phyloP scores from a whole-genome alignment of 1,140 invertebrate species.

The Zaprionus tsacasi region DNA sequence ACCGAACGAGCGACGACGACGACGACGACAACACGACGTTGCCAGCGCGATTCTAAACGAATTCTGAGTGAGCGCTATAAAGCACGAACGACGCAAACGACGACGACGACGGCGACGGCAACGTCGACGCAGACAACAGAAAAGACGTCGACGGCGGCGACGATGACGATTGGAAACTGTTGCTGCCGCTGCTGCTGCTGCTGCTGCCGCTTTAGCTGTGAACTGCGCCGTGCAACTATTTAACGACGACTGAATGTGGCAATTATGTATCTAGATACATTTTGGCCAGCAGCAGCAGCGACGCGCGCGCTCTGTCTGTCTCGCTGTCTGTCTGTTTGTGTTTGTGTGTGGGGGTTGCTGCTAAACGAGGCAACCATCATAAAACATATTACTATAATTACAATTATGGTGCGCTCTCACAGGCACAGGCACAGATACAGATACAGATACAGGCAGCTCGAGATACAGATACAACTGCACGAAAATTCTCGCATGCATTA shows the following conservation, averaged over 20 bases:
- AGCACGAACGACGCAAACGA: constrained; percentile 69
- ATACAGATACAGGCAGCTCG: constrained; percentile 8
- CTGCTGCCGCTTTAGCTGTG: constrained; percentile 42
- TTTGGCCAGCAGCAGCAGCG: constrained; percentile 71
- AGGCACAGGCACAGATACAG: constrained; percentile 29
- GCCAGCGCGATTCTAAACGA: constrained; percentile 76
- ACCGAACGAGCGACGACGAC: constrained; percentile 68
- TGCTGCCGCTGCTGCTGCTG: constrained; percentile 44
- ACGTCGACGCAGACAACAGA: constrained; percentile 13
- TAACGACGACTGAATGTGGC: constrained; percentile 84
- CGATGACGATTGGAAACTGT: constrained; percentile 52
- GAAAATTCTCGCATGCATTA: constrained; percentile 78
- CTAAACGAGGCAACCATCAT: constrained; percentile 79
- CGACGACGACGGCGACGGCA: constrained; percentile 19
- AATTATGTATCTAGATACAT: constrained; percentile 84
- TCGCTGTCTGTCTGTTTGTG: constrained; percentile 18
- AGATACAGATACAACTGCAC: constrained; percentile 66
- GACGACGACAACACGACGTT: constrained; percentile 24
- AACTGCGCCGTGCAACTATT: constrained; percentile 84
- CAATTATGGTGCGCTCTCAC: constrained; percentile 73
- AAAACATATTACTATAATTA: constrained; percentile 83
- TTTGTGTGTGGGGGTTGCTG: constrained; percentile 71
- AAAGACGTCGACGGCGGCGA: constrained; percentile 29
- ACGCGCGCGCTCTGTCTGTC: constrained; percentile 41
- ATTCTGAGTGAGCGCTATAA: constrained; percentile 77